phyloP scores from a whole-genome alignment of 2,888 invertebrate genomes.

The Cryptus viduatorius region DNA sequence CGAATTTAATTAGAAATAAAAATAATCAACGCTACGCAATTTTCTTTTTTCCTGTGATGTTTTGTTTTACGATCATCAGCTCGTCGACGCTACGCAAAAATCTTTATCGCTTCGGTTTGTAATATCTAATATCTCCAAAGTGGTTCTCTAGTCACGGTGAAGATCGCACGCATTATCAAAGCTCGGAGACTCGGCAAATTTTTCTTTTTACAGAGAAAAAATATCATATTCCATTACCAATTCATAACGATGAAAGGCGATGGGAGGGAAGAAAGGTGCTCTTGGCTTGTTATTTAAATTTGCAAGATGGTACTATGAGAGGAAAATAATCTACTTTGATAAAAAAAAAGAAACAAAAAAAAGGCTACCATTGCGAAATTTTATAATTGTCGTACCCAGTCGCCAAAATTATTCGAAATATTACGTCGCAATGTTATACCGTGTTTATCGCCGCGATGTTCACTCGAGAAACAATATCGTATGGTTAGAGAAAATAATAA shows the following conservation, averaged over 20 bases:
- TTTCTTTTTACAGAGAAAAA: not conserved
- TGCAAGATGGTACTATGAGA: not conserved
- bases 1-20: not conserved
- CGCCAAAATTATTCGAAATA: no score
- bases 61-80: conserved; percentile 14
- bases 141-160: conserved; percentile 83
- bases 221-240: not conserved
- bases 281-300: not conserved
- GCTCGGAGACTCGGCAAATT: conserved; percentile 4
- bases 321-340: not conserved
- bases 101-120: conserved; percentile 31
- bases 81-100: conserved; percentile 55
- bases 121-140: conserved; percentile 66
- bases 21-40: conserved; percentile 14
- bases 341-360: not conserved
- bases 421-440: no score
- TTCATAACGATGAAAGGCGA: not conserved
- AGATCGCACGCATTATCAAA: conserved; percentile 71
- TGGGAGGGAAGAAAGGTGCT: not conserved
- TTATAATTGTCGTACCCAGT: no score
- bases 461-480: no score
- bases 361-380: not conserved
- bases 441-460: no score
- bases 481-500: no score
- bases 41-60: conserved; percentile 2